These are phyloP conservation scores for Dendroctonus valens DNA, from an alignment of 1,140 invertebrate genomes.

Conservation along the genomic window DNA sequence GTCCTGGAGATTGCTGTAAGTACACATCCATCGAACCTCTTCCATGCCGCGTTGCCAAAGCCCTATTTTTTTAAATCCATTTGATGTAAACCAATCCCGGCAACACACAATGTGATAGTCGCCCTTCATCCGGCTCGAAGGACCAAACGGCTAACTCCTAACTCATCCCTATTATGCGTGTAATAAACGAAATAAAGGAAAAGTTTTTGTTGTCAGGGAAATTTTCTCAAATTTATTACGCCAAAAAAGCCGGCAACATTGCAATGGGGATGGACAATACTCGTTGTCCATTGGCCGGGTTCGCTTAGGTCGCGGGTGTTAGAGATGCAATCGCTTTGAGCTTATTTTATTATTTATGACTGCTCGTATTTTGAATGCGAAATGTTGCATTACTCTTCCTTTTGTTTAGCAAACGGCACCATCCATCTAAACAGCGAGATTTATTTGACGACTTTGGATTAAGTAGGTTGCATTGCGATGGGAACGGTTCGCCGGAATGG, in stretches of 20 bases:
- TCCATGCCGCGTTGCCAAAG: slow-evolving; percentile 12
- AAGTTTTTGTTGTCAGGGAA: no score
- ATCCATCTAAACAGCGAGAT: neutral
- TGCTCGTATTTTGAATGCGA: slow-evolving; percentile 32
- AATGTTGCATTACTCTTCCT: slow-evolving; percentile 20
- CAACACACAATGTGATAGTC: no score
- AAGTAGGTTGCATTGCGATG: no score
- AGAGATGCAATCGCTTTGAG: slow-evolving; percentile 38
- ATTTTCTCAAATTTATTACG: no score
- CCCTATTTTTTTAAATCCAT: no score
- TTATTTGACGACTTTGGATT: neutral
- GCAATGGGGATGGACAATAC: slow-evolving; percentile 1
- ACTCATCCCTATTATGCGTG: no score
- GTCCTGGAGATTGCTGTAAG: slow-evolving; percentile 30
- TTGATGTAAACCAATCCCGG: no score
- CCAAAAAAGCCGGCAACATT: neutral
- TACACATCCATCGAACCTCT: slow-evolving; percentile 20
- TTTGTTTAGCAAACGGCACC: slow-evolving; percentile 1
- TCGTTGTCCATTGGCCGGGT: slow-evolving; percentile 30
- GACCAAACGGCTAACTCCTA: no score
- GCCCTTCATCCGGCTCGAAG: no score
- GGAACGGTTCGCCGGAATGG: no score
- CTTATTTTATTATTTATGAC: slow-evolving; percentile 42
- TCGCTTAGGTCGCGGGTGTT: slow-evolving; percentile 39
- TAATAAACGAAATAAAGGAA: no score